Percentiles rank a stretch among this genome's conserved stretches.
Conservation (phyloP, 2,797 vertebrate genomes). For the Hyperoplus lanceolatus region DNA sequence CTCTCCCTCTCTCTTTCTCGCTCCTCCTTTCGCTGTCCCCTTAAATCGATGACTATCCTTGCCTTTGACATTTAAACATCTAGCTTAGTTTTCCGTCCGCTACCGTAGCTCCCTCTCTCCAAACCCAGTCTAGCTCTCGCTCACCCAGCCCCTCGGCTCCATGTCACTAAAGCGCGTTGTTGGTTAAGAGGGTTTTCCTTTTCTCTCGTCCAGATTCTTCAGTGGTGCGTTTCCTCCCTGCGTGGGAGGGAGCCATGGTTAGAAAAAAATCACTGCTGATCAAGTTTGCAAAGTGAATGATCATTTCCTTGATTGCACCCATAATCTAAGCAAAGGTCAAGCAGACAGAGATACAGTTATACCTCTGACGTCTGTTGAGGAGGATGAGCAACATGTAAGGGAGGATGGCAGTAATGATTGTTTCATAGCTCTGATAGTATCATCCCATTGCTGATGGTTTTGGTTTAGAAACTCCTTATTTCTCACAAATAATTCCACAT, state of each 20-base stretch:
- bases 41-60: conserved; percentile 23
- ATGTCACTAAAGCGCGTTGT: conserved; percentile 30
- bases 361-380: conserved; percentile 30
- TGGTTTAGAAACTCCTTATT: conserved; percentile 46
- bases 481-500: neutral
- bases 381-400: conserved; percentile 13
- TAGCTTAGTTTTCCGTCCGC: conserved; percentile 34
- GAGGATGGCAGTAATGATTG: neutral
- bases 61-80: conserved; percentile 65
- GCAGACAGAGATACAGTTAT: neutral
- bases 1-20: conserved; percentile 50
- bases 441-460: conserved; percentile 14
- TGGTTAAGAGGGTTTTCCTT: conserved; percentile 34
- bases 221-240: conserved; percentile 49
- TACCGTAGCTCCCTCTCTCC: conserved; percentile 29
- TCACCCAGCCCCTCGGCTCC: conserved; percentile 2
- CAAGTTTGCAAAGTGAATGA: conserved; percentile 66
- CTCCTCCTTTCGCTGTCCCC: conserved; percentile 40
- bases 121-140: conserved; percentile 4
- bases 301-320: conserved; percentile 73
- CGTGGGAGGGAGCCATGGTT: conserved; percentile 61
- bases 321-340: conserved; percentile 57
- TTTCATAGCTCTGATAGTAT: neutral
- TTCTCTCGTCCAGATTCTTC: conserved; percentile 53
- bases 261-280: conserved; percentile 58